Conservation (phyloP, 2,113 vertebrate genomes). For the Notiomystis cincta region DNA sequence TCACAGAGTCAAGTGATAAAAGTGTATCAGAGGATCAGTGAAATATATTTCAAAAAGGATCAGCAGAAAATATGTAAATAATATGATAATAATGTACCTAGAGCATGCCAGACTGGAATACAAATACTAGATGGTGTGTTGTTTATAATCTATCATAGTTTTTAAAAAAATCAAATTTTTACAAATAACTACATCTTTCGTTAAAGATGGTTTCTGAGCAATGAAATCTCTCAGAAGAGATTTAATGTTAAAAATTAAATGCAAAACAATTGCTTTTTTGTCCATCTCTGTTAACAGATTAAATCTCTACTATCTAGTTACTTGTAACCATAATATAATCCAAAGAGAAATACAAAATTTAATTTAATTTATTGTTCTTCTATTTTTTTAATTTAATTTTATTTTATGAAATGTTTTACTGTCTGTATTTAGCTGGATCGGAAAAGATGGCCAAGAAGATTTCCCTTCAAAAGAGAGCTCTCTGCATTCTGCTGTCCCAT, state of each 20-base stretch:
- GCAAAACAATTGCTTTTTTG: neutral
- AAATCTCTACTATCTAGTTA: neutral
- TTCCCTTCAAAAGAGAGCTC: neutral
- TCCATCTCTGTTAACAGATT: neutral
- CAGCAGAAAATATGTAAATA: neutral
- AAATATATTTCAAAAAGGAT: slow-evolving; percentile 7
- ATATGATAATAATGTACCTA: neutral
- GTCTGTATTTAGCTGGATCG: neutral
- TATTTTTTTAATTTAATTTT: neutral
- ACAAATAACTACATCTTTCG: neutral
- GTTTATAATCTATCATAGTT: neutral
- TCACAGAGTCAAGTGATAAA: slow-evolving; percentile 39
- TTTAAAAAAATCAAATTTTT: neutral
- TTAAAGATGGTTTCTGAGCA: neutral
- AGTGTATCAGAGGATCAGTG: neutral
- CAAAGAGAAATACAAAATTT: neutral
- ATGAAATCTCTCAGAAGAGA: neutral
- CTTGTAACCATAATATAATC: neutral
- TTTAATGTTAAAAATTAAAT: neutral
- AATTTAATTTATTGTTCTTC: neutral
- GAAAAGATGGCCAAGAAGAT: neutral
- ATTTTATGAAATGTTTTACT: neutral
- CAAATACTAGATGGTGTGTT: neutral
- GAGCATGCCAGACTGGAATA: neutral
- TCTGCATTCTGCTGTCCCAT: neutral